Evolutionary conservation across 2,113 vertebrate species (phyloP).

Genomic region (Halcyon malimbica): DNA sequence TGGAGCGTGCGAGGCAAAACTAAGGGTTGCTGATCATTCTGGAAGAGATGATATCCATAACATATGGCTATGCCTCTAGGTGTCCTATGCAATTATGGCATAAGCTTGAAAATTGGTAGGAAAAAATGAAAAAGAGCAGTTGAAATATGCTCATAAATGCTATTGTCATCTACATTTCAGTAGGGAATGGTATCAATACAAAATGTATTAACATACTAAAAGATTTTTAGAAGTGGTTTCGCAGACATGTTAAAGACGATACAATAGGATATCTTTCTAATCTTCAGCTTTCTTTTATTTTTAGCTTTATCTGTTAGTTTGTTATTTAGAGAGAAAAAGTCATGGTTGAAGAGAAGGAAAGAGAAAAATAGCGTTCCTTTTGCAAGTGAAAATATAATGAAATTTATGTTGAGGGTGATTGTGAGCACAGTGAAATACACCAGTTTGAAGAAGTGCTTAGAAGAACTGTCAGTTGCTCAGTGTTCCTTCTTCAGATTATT

Average conservation of each 20-base stretch:
- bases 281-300: background rate
- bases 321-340: background rate
- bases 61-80: background rate
- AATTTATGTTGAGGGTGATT: background rate
- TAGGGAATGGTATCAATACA: background rate
- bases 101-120: background rate
- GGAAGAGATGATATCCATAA: background rate
- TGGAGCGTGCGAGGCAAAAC: background rate
- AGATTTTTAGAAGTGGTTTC: background rate
- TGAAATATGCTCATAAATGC: background rate
- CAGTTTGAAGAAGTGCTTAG: background rate
- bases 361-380: background rate
- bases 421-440: background rate
- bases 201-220: background rate
- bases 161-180: background rate
- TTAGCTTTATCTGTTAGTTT: background rate
- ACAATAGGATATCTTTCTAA: background rate
- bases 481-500: background rate
- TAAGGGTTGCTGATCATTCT: background rate
- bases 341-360: background rate
- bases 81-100: background rate
- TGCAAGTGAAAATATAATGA: background rate
- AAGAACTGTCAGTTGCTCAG: background rate
- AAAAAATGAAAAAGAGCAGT: background rate
- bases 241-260: background rate